Conservation (phyloP, 2,888 invertebrate species). For the Pseudococcus viburni region DNA sequence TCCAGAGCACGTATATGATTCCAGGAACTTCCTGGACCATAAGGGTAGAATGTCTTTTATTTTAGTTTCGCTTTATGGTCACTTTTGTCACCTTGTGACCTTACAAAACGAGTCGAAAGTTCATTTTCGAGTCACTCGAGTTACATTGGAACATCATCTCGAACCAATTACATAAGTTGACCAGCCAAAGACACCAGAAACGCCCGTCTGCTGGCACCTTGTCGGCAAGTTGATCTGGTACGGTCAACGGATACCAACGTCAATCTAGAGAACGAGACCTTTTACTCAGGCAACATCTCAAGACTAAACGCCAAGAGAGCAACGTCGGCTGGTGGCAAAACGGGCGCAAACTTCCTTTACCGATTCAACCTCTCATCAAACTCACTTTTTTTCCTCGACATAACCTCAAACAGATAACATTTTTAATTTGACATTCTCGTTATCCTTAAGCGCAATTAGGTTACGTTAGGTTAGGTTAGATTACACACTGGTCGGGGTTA, state of each 20-base stretch:
- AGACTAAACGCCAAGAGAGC: background rate
- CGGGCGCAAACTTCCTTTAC: conserved; percentile 36
- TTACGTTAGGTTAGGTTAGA: conserved; percentile 64
- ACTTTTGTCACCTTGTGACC: background rate
- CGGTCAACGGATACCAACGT: conserved; percentile 4
- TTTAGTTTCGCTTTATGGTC: too few relatives aligned
- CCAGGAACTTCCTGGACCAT: background rate
- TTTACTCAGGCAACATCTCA: background rate
- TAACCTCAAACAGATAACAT: conserved; percentile 57
- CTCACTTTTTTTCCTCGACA: conserved; percentile 34
- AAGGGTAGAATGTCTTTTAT: background rate
- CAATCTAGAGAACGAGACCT: background rate
- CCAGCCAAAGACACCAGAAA: background rate
- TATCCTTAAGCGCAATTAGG: conserved; percentile 66
- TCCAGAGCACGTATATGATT: background rate
- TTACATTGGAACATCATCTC: background rate
- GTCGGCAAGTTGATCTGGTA: background rate
- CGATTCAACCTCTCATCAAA: conserved; percentile 19
- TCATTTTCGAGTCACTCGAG: background rate
- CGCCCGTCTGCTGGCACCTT: background rate
- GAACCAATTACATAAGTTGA: background rate
- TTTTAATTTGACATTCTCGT: conserved; percentile 65
- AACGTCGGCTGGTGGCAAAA: background rate
- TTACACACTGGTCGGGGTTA: conserved; percentile 65
- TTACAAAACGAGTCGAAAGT: background rate